Base-by-base conservation (phyloP, 1,140 invertebrate species). In the Potamilus streckersoni region DNA sequence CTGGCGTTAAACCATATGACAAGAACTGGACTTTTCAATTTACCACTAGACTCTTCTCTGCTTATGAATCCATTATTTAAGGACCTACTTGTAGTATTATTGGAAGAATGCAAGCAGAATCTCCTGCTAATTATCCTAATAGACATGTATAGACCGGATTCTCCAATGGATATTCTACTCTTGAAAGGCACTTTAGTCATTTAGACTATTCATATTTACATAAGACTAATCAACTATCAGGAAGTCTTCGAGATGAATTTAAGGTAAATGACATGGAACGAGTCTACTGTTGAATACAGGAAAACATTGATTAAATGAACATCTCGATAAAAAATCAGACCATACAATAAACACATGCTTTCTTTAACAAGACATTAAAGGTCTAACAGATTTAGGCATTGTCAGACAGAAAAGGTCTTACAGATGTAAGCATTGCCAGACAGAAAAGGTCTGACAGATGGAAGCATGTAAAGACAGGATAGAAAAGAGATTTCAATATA, bases 251-350 rank as follows among this genome's bases (percentile, higher is more conserved):
- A 19, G 58, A 70, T 61, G 69, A 77, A 68, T 77, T 70, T 23
- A 70, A 69, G 2, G 75, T 67, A 59, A 59, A 72, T 4, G 69
- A 77, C n/a, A 72, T 70, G 14, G 75, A 77, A 58, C 38, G 75
- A 68, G 49, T 77, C 27, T 38, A 38, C 38, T 38, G 0, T 38
- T 38, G 38, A 38, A 38, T 38, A 38, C 8, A 38, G 38, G 38
- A 6, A 6, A 38, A 38, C 38, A 38, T 38, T 38, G 38, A 38
- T 38, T 2, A 38, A 38, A 38, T 38, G 1, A 38, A 38, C 6
- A 4, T 4, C 8, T 6, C 6, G 38, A 38, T 6, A 0, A 38
- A 5, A 38, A 38, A 6, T 0, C 38, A 38, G 38, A 6, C 2
- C 38, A 2, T 38, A 38, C 38, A 38, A 8, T 2, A 5, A 38